A percentile compares a stretch with the other conserved stretches of the same genome.
Evolutionary conservation across 1,140 invertebrate species (phyloP).

Genomic region (Delia radicum): DNA sequence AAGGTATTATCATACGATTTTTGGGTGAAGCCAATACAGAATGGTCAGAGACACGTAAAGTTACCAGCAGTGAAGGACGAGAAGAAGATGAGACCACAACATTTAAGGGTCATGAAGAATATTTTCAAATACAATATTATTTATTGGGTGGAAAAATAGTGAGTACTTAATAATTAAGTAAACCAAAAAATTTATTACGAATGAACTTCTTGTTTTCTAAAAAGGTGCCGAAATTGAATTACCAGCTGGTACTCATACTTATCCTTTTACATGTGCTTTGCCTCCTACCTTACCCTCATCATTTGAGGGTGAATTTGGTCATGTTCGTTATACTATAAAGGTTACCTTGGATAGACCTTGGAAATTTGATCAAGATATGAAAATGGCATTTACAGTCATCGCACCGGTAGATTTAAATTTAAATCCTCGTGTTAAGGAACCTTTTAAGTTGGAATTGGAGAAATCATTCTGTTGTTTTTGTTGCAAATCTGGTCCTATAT

Average conservation of each 20-base stretch:
- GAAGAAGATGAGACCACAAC: constrained; percentile 61
- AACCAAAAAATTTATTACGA: background rate
- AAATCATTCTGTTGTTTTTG: constrained; percentile 74
- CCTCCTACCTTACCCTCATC: constrained; percentile 74
- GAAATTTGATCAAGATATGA: constrained; percentile 85
- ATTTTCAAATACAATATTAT: constrained; percentile 66
- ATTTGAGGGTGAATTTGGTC: constrained; percentile 82
- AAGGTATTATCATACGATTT: constrained; percentile 69
- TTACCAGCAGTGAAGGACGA: constrained; percentile 60
- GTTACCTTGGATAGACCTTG: constrained; percentile 82
- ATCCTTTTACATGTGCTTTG: constrained; percentile 70
- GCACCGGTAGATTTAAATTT: constrained; percentile 81
- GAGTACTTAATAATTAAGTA: constrained; percentile 32
- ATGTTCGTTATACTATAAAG: constrained; percentile 79
- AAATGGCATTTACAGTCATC: constrained; percentile 82
- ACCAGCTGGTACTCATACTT: constrained; percentile 68
- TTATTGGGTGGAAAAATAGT: constrained; percentile 62
- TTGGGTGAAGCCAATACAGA: constrained; percentile 71
- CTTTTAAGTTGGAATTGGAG: constrained; percentile 63
- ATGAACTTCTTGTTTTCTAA: background rate
- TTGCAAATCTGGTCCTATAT: constrained; percentile 66
- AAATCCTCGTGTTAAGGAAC: constrained; percentile 66
- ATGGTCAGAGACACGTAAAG: constrained; percentile 66
- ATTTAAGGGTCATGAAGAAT: constrained; percentile 68
- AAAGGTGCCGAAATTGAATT: constrained; percentile 70